These are phyloP conservation scores for Cyanocitta stelleri DNA, from an alignment of 2,113 vertebrate species.

Conservation along the genomic window DNA sequence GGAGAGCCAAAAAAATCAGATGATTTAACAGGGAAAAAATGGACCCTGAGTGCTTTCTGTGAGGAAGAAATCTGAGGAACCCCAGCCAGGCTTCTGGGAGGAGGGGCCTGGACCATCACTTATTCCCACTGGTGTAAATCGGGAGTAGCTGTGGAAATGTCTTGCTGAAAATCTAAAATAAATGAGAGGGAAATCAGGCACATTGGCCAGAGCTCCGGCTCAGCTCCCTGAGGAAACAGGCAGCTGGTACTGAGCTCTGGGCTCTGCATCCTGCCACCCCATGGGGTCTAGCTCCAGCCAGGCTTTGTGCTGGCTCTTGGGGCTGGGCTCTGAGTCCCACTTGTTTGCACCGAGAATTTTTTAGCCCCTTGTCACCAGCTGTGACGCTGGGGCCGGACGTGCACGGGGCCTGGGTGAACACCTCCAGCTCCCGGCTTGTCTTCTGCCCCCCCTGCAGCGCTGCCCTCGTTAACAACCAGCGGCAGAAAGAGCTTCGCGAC, in stretches of 20 bases:
- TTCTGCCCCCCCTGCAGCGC: background rate
- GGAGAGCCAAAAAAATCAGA: constrained; percentile 51
- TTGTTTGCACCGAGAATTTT: background rate
- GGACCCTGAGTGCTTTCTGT: constrained; percentile 14
- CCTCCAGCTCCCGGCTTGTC: background rate
- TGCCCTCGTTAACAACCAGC: background rate
- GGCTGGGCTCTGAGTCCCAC: background rate
- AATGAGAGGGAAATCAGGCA: constrained; percentile 19
- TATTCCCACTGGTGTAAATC: constrained; percentile 15
- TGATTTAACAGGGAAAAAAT: constrained; percentile 65
- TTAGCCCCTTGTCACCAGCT: background rate
- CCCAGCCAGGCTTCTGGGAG: constrained; percentile 7
- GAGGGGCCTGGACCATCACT: background rate
- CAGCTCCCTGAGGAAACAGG: background rate
- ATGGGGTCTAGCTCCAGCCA: background rate
- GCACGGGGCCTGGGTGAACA: background rate
- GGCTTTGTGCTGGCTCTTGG: background rate
- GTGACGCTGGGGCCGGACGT: background rate
- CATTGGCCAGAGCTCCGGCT: background rate
- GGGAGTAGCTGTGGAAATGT: constrained; percentile 41
- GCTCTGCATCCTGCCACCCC: background rate
- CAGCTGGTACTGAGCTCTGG: background rate
- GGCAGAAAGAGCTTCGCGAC: background rate
- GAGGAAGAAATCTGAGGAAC: constrained; percentile 39
- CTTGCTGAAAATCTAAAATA: constrained; percentile 37